Evolutionary conservation across 2,797 vertebrate genomes (phyloP).

Genomic region (Microchirus variegatus): DNA sequence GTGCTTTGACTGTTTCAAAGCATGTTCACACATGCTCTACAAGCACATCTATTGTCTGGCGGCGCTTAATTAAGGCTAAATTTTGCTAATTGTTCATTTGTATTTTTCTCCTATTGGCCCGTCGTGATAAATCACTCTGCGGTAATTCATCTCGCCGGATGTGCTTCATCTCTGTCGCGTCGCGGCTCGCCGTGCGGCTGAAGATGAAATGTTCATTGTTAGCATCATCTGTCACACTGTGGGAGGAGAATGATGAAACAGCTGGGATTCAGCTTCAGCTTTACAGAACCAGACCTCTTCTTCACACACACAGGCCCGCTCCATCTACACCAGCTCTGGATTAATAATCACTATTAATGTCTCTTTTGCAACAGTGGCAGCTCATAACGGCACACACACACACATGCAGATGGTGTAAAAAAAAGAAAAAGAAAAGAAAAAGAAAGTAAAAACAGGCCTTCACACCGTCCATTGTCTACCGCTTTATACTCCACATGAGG

Average conservation of each 20-base stretch:
- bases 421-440: neutral
- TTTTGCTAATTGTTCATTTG: constrained; percentile 82
- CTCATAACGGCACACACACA: neutral
- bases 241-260: constrained; percentile 72
- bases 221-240: constrained; percentile 76
- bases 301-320: neutral
- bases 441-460: too few species aligned
- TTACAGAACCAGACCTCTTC: constrained; percentile 37
- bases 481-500: too few species aligned
- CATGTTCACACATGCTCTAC: constrained; percentile 67
- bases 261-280: constrained; percentile 55
- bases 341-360: constrained; percentile 24
- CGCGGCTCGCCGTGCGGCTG: constrained; percentile 57
- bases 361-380: neutral
- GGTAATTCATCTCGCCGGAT: constrained; percentile 67
- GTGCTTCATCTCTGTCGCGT: constrained; percentile 75
- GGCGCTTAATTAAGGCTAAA: constrained; percentile 74
- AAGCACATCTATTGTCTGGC: constrained; percentile 70
- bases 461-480: too few species aligned
- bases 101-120: constrained; percentile 76
- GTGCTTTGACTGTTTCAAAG: constrained; percentile 58
- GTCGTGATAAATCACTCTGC: constrained; percentile 72
- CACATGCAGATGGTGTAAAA: neutral
- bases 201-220: constrained; percentile 80
- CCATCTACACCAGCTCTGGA: constrained; percentile 8